Conservation (phyloP, 2,888 invertebrate genomes). For the Epicampocera succincta region DNA sequence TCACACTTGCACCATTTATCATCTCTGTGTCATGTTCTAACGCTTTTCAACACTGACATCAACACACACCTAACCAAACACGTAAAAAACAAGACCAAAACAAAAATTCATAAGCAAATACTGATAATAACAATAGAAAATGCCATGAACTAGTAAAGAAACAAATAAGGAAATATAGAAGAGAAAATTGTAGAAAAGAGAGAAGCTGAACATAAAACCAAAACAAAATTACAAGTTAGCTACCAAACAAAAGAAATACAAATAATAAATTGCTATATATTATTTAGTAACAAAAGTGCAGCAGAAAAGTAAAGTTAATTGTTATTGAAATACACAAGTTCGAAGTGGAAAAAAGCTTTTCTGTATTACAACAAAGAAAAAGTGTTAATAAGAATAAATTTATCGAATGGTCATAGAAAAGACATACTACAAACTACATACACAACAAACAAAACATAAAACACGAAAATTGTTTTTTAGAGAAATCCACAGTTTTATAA, state of each 20-base stretch:
- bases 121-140: constrained; percentile 8
- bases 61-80: not conserved
- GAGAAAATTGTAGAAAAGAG: constrained; percentile 22
- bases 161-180: constrained; percentile 17
- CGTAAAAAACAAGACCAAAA: not conserved
- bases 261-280: constrained; percentile 23
- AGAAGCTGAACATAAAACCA: constrained; percentile 36
- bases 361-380: constrained; percentile 18
- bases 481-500: constrained; percentile 37
- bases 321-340: constrained; percentile 25
- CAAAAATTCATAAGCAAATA: not conserved
- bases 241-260: constrained; percentile 29
- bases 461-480: constrained; percentile 17
- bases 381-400: constrained; percentile 5
- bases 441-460: constrained; percentile 21
- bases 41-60: not conserved
- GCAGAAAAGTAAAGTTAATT: constrained; percentile 65
- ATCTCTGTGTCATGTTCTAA: not conserved
- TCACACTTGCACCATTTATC: too few relatives aligned
- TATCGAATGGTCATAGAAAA: constrained; percentile 32
- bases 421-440: constrained; percentile 14
- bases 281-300: constrained; percentile 64
- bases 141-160: not conserved
- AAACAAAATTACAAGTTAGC: constrained; percentile 50
- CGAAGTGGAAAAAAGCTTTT: constrained; percentile 13